These are phyloP conservation scores for Thera obeliscata DNA, from an alignment of 2,888 invertebrate genomes.

Conservation along the genomic window DNA sequence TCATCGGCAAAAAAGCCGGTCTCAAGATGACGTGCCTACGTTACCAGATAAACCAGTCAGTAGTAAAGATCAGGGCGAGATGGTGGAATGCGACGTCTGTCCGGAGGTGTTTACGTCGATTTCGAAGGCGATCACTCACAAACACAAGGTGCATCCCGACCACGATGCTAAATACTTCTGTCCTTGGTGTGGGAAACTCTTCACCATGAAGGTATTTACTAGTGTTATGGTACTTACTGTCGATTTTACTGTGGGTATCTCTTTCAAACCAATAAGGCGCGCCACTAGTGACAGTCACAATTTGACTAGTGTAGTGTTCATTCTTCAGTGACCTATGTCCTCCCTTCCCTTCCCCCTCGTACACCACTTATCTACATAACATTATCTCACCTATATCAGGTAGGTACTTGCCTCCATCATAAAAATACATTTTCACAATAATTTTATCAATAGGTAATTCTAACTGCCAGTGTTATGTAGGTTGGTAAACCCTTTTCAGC, in stretches of 20 bases:
- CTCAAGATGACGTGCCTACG: slow-evolving; percentile 51
- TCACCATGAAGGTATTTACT: slow-evolving; percentile 85
- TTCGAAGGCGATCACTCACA: slow-evolving; percentile 87
- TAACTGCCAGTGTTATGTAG: too few species aligned
- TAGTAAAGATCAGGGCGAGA: slow-evolving; percentile 57
- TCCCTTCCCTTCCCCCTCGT: slow-evolving; percentile 40
- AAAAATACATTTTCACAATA: background rate
- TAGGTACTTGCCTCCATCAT: slow-evolving; percentile 7
- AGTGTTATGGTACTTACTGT: background rate
- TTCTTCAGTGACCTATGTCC: slow-evolving; percentile 47
- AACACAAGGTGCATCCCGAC: slow-evolving; percentile 86
- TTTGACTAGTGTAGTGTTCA: background rate
- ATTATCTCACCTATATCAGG: slow-evolving; percentile 36
- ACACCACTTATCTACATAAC: slow-evolving; percentile 37
- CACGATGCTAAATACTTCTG: slow-evolving; percentile 87
- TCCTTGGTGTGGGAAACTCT: slow-evolving; percentile 87
- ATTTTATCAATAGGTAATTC: background rate
- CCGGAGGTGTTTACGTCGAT: slow-evolving; percentile 83
- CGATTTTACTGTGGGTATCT: background rate
- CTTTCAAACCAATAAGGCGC: slow-evolving; percentile 1
- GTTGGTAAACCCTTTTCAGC: too few species aligned
- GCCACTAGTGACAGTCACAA: slow-evolving; percentile 11
- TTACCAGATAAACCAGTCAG: slow-evolving; percentile 49
- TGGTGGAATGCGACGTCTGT: slow-evolving; percentile 86
- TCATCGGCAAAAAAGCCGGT: slow-evolving; percentile 68